These are phyloP conservation scores for Catostylus mosaicus DNA, from an alignment of 30 jellyfish, hydroid and myxozoan genomes.

Conservation along the genomic window DNA sequence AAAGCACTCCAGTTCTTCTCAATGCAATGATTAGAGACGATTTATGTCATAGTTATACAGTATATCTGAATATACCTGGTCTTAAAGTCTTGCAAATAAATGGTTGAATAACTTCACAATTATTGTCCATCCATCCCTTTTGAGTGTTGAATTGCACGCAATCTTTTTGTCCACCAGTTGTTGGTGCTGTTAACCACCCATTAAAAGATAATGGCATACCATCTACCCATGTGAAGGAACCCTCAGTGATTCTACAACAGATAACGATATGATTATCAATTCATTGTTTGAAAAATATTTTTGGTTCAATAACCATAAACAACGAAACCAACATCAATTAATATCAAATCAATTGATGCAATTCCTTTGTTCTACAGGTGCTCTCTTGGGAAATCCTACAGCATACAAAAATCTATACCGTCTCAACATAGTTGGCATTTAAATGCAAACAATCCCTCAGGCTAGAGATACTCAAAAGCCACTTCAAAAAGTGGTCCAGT, in stretches of 20 bases:
- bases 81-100: slow-evolving; percentile 90
- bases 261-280: not conserved
- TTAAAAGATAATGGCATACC: slow-evolving; percentile 94
- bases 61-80: slow-evolving; percentile 81
- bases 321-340: not conserved
- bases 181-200: slow-evolving; percentile 94
- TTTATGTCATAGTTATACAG: not conserved
- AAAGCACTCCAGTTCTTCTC: too few species aligned
- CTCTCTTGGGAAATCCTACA: too few species aligned
- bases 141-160: slow-evolving; percentile 83
- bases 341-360: too few species aligned
- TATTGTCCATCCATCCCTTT: slow-evolving; percentile 86
- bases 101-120: slow-evolving; percentile 73
- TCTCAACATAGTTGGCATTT: too few species aligned
- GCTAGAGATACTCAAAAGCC: too few species aligned
- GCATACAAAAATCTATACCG: too few species aligned
- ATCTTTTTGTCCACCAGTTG: slow-evolving; percentile 52
- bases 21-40: too few species aligned
- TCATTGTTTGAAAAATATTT: too few species aligned
- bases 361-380: too few species aligned
- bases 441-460: too few species aligned
- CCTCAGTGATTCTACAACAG: slow-evolving; percentile 66
- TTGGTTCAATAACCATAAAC: not conserved
- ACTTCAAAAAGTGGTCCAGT: too few species aligned
- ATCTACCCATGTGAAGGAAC: slow-evolving; percentile 93